These are phyloP conservation scores for Mungos mungo DNA, from an alignment of 2,113 vertebrate species.

Conservation along the genomic window DNA sequence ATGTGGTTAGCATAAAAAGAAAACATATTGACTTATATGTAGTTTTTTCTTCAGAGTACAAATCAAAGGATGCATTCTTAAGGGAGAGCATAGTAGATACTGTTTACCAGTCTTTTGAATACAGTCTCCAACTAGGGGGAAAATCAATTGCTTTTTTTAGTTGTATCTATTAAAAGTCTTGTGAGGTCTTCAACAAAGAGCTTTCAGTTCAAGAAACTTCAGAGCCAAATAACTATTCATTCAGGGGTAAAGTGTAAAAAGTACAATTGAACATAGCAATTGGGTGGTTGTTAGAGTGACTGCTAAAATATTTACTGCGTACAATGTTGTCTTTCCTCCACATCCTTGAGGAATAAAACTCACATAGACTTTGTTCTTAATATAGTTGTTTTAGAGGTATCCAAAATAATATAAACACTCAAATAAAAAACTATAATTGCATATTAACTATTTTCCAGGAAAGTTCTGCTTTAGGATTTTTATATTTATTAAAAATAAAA, in stretches of 20 bases:
- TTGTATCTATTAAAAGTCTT: conserved; percentile 70
- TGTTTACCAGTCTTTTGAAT: conserved; percentile 72
- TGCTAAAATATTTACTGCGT: neutral
- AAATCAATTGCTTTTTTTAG: conserved; percentile 72
- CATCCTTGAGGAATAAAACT: conserved; percentile 33
- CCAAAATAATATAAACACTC: conserved; percentile 37
- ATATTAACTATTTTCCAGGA: conserved; percentile 12
- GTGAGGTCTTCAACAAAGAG: conserved; percentile 69
- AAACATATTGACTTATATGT: conserved; percentile 58
- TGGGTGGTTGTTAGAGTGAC: neutral
- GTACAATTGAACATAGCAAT: conserved; percentile 29
- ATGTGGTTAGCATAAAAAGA: conserved; percentile 60
- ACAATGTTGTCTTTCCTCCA: conserved; percentile 19
- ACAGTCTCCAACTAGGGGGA: conserved; percentile 44
- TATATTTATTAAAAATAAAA: conserved; percentile 54
- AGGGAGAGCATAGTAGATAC: conserved; percentile 56
- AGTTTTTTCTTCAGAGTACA: conserved; percentile 54
- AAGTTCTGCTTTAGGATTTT: conserved; percentile 25
- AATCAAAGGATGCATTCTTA: conserved; percentile 67
- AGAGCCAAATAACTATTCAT: conserved; percentile 61
- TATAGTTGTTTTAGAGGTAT: conserved; percentile 10
- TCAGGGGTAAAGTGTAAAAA: conserved; percentile 44
- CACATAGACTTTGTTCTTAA: conserved; percentile 36
- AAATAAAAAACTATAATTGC: neutral
- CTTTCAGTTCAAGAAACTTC: conserved; percentile 59